Percentiles rank a stretch among this genome's conserved stretches.
Evolutionary conservation across 2,797 vertebrate species (phyloP).

Genomic region (Trachops cirrhosus): DNA sequence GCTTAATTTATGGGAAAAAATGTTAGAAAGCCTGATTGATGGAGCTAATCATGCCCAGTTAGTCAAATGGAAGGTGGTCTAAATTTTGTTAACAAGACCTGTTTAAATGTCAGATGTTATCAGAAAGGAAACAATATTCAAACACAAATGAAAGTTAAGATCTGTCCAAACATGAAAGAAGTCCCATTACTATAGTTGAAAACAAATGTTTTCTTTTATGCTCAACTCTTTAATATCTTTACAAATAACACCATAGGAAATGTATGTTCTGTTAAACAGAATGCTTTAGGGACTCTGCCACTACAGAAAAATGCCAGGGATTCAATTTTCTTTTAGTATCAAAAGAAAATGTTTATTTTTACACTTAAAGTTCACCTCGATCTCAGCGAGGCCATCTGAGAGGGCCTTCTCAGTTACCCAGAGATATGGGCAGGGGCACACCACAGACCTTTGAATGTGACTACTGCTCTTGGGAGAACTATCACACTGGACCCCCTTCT

Average conservation of each 20-base stretch:
- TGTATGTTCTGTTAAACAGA: conserved; percentile 19
- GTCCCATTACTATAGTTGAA: neutral
- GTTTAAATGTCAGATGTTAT: conserved; percentile 55
- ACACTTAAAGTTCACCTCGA: neutral
- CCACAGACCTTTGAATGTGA: neutral
- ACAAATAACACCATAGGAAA: conserved; percentile 5
- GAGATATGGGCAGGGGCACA: neutral
- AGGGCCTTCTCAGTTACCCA: neutral
- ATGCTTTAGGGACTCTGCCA: neutral
- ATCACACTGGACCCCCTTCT: neutral
- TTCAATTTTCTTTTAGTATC: conserved; percentile 57
- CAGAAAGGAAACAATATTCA: conserved; percentile 52
- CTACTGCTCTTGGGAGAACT: neutral
- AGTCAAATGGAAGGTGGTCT: conserved; percentile 55
- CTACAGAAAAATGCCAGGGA: conserved; percentile 35
- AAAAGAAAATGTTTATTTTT: conserved; percentile 56
- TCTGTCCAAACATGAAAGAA: conserved; percentile 62
- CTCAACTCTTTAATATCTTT: conserved; percentile 35
- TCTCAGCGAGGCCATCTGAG: neutral
- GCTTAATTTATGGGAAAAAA: conserved; percentile 65
- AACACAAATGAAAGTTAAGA: conserved; percentile 60
- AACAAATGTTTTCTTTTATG: conserved; percentile 45
- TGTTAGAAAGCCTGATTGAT: conserved; percentile 50
- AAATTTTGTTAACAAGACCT: conserved; percentile 51
- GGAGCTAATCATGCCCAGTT: conserved; percentile 44